These are phyloP conservation scores for Ctenosaura bakeri DNA, from an alignment of 2,797 vertebrate genomes.

Conservation along the genomic window DNA sequence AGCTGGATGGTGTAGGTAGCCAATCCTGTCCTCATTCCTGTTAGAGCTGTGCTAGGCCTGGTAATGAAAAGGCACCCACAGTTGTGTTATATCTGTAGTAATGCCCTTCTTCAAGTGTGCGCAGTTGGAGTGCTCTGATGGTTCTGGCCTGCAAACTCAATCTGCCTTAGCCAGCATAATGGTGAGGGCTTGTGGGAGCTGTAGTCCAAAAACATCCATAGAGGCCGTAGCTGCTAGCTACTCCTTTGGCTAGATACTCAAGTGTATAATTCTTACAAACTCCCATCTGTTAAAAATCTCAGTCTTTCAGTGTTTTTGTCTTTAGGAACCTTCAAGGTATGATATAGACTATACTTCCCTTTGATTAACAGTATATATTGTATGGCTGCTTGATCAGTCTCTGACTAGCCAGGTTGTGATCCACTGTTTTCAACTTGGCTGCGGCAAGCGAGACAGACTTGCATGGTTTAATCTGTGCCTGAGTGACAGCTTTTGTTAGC, in stretches of 20 bases:
- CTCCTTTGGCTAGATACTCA: background rate
- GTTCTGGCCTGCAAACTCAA: background rate
- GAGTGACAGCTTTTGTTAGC: conserved; percentile 32
- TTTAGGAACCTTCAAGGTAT: conserved; percentile 12
- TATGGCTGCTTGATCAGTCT: background rate
- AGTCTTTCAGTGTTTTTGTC: background rate
- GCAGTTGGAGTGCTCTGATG: too few species aligned
- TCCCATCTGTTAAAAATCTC: background rate
- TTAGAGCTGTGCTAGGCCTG: background rate
- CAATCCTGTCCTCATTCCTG: background rate
- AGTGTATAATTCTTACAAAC: background rate
- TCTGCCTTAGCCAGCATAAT: background rate
- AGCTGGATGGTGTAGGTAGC: background rate
- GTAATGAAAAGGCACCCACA: background rate
- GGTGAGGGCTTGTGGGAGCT: background rate
- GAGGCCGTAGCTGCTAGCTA: too few species aligned
- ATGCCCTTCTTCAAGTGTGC: too few species aligned
- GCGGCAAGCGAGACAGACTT: conserved; percentile 25
- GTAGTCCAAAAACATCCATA: too few species aligned
- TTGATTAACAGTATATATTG: background rate
- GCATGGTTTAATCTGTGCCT: conserved; percentile 23
- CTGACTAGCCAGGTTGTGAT: background rate
- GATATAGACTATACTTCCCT: background rate
- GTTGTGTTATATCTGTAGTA: background rate
- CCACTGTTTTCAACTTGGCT: background rate